Conservation (phyloP, 2,797 vertebrate genomes). For the Platalea minor region DNA sequence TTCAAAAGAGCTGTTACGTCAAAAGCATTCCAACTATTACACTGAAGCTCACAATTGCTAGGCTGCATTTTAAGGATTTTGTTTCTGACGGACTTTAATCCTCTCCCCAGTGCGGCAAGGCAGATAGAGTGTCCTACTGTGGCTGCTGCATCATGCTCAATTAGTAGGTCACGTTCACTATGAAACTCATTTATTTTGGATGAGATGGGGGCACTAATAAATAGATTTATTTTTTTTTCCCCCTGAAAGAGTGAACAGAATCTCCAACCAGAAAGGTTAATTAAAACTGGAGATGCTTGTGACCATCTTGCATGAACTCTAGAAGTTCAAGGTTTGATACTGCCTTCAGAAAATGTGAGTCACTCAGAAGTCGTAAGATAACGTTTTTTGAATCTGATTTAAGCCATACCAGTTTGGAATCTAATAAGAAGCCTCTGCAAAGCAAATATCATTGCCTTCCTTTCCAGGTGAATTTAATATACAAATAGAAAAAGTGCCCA, state of each 20-base stretch:
- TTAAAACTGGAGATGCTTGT: neutral
- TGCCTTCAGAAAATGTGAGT: neutral
- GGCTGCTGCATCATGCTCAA: neutral
- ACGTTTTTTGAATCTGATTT: neutral
- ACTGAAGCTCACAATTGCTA: neutral
- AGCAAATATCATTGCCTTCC: neutral
- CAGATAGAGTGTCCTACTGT: neutral
- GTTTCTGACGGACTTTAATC: neutral
- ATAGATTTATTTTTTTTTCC: neutral
- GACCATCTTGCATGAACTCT: neutral
- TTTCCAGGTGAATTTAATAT: neutral
- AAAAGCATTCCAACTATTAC: neutral
- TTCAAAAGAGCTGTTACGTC: neutral
- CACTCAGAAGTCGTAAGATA: neutral
- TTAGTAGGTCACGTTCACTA: neutral
- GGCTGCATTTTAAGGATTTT: neutral
- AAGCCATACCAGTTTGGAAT: neutral
- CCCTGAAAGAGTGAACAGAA: neutral
- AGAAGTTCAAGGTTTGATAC: neutral
- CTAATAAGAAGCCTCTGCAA: neutral
- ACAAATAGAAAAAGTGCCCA: neutral
- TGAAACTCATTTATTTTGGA: slow-evolving; percentile 8
- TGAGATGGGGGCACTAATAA: neutral
- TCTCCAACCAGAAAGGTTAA: slow-evolving; percentile 25
- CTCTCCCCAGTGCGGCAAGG: neutral